phyloP scores from a whole-genome alignment of 2,113 vertebrate genomes.

The Reinhardtius hippoglossoides region DNA sequence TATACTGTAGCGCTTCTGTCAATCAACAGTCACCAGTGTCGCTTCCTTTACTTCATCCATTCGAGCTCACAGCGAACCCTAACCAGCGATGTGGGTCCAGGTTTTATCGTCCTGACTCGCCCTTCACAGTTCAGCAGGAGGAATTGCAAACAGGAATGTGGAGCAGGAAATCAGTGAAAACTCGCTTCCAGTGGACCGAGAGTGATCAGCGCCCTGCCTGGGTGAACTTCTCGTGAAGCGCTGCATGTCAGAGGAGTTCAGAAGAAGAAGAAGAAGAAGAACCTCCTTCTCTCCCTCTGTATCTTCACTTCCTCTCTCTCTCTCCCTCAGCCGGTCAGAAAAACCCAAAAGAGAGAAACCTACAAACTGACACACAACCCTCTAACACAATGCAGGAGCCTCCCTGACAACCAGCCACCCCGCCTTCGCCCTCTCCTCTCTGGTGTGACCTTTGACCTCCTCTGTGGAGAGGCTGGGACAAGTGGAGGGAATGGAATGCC shows the following conservation, averaged over 20 bases:
- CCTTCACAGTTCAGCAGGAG: no score
- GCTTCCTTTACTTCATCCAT: no score
- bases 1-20: no score
- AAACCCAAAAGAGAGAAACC: neutral
- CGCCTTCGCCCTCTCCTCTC: conserved; percentile 1
- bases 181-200: neutral
- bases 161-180: no score
- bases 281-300: neutral
- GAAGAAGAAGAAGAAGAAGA: neutral
- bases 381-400: conserved; percentile 16
- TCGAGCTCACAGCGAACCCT: no score
- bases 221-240: neutral
- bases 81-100: no score
- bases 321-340: no score
- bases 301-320: neutral
- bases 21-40: no score
- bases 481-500: conserved; percentile 65
- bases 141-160: no score
- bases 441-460: conserved; percentile 61
- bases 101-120: no score
- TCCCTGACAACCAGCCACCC: conserved; percentile 13
- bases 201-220: neutral
- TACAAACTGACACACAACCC: neutral
- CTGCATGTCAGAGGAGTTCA: neutral
- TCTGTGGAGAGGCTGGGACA: conserved; percentile 47